Percentiles rank a stretch among this genome's conserved stretches.
phyloP scores from a whole-genome alignment of 2,797 vertebrate genomes.

The Leontopithecus rosalia region DNA sequence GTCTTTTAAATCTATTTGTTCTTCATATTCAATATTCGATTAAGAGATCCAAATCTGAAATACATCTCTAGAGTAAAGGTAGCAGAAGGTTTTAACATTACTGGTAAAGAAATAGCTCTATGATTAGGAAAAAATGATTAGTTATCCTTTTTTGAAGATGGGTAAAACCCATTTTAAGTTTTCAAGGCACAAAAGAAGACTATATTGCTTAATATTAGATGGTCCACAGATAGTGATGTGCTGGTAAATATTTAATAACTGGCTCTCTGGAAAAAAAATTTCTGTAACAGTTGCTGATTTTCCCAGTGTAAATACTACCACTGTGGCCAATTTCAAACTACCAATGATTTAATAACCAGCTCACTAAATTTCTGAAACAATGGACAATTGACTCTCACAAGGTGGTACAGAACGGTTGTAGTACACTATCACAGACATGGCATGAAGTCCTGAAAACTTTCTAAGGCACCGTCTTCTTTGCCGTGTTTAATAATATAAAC shows the following conservation, averaged over 20 bases:
- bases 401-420: not conserved
- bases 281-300: not conserved
- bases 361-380: not conserved
- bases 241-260: not conserved
- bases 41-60: not conserved
- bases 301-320: not conserved
- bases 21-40: not conserved
- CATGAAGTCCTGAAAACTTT: not conserved
- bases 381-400: not conserved
- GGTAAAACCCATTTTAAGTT: not conserved
- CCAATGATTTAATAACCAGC: not conserved
- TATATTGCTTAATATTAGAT: not conserved
- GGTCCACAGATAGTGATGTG: not conserved
- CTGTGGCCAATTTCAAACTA: not conserved
- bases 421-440: not conserved
- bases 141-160: not conserved
- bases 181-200: not conserved
- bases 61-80: not conserved
- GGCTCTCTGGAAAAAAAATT: not conserved
- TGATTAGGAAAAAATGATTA: not conserved
- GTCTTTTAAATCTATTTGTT: not conserved
- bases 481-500: not conserved
- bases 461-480: not conserved
- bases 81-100: not conserved
- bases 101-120: not conserved